Evolutionary conservation across 2,797 vertebrate genomes (phyloP).

Genomic region (Hafferia zeledoni): DNA sequence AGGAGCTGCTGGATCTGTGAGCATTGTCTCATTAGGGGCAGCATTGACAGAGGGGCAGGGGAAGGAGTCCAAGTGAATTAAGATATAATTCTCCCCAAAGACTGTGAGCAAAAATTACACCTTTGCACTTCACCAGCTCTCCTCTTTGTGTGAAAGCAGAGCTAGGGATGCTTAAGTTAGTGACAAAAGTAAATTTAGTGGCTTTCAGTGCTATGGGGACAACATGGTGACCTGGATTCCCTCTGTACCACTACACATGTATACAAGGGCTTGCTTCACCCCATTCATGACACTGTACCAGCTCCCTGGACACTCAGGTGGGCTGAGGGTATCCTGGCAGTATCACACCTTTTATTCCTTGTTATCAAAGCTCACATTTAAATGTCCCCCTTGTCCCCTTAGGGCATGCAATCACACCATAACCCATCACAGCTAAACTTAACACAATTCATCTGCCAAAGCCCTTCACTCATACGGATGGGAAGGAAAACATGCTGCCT

Average conservation of each 20-base stretch:
- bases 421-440: background rate
- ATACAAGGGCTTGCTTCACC: background rate
- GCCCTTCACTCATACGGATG: rapidly evolving
- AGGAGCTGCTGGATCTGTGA: rapidly evolving
- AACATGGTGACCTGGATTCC: rapidly evolving
- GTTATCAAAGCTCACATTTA: background rate
- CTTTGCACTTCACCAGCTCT: background rate
- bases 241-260: rapidly evolving
- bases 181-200: background rate
- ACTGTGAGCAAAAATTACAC: background rate
- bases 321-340: background rate
- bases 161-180: background rate
- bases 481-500: background rate
- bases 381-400: background rate
- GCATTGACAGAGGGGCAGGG: background rate
- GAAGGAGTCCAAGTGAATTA: background rate
- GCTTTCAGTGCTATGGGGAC: background rate
- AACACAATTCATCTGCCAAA: background rate
- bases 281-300: background rate
- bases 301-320: background rate
- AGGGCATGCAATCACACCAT: background rate
- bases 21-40: rapidly evolving
- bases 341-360: background rate
- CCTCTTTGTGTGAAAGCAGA: background rate
- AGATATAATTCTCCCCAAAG: background rate